Conservation (phyloP, 2,888 invertebrate species). For the Stomorhina lunata region DNA sequence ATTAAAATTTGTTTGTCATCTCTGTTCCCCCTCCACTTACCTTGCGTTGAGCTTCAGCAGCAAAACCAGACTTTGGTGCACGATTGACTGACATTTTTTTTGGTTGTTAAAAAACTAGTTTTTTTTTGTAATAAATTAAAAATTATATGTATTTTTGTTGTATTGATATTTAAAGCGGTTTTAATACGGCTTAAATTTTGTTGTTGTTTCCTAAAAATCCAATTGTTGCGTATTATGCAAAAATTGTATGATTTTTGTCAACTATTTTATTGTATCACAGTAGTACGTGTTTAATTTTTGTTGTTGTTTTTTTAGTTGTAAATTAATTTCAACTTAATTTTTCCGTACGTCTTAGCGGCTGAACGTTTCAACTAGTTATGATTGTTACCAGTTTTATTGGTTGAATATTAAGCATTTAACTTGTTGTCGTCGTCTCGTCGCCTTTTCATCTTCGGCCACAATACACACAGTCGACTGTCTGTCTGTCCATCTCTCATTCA, state of each 20-base stretch:
- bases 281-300: slow-evolving; percentile 38
- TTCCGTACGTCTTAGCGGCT: slow-evolving; percentile 51
- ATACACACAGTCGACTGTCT: too few species aligned
- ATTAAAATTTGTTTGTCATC: slow-evolving; percentile 54
- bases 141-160: slow-evolving; percentile 17
- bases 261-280: slow-evolving; percentile 59
- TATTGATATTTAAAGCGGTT: slow-evolving; percentile 20
- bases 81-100: slow-evolving; percentile 79
- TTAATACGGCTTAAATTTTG: slow-evolving; percentile 33
- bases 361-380: slow-evolving; percentile 61
- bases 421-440: slow-evolving; percentile 4
- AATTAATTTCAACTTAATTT: background rate
- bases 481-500: too few species aligned
- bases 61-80: slow-evolving; percentile 87
- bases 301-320: background rate
- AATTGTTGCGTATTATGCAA: slow-evolving; percentile 61
- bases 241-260: slow-evolving; percentile 35
- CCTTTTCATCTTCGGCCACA: background rate
- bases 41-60: slow-evolving; percentile 97
- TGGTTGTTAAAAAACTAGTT: slow-evolving; percentile 72
- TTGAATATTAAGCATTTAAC: slow-evolving; percentile 43
- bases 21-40: slow-evolving; percentile 81
- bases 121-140: slow-evolving; percentile 56
- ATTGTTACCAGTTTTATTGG: slow-evolving; percentile 55
- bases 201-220: slow-evolving; percentile 20